These are phyloP conservation scores for Geococcyx californianus DNA, from an alignment of 2,113 vertebrate genomes.

Conservation along the genomic window DNA sequence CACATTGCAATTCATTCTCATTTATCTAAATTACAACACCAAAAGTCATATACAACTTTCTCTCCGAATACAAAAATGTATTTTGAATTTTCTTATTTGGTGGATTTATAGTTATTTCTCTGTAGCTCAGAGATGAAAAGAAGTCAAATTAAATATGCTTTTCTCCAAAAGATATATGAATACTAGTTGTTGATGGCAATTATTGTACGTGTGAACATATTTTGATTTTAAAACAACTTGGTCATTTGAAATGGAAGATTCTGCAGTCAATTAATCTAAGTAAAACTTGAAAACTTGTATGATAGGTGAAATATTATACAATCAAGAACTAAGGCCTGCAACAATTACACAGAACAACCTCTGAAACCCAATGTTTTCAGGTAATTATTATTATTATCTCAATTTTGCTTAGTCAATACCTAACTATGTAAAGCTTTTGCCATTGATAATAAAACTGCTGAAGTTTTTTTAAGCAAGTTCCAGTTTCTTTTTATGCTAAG, in stretches of 20 bases:
- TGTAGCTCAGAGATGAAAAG: not conserved
- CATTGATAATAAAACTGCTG: not conserved
- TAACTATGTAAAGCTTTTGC: not conserved
- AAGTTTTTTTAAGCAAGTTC: not conserved
- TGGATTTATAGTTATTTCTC: not conserved
- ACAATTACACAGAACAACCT: not conserved
- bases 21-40: not conserved
- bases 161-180: not conserved
- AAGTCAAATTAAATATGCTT: fast-evolving
- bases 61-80: not conserved
- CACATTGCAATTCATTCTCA: not conserved
- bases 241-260: not conserved
- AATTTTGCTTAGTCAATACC: not conserved
- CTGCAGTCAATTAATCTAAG: not conserved
- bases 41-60: not conserved
- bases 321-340: not conserved
- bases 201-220: not conserved
- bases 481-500: not conserved
- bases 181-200: not conserved
- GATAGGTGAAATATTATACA: not conserved
- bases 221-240: not conserved
- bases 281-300: not conserved
- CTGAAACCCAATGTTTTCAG: not conserved
- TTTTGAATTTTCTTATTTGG: not conserved
- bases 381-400: not conserved